These are phyloP conservation scores for Agriotes lineatus DNA, from an alignment of 2,888 invertebrate species.

Conservation along the genomic window DNA sequence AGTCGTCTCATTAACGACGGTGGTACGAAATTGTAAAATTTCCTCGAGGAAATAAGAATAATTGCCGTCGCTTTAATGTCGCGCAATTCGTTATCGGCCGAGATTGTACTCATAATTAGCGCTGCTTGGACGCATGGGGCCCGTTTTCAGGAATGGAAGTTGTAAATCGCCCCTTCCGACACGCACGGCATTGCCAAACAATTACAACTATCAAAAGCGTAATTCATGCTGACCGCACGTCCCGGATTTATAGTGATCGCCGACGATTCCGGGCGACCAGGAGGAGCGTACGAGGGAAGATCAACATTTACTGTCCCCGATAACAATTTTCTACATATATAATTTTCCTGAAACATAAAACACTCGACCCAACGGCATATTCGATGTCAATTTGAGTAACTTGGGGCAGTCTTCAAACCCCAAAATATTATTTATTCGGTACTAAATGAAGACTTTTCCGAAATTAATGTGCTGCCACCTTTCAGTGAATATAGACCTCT, in stretches of 20 bases:
- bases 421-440: too few species aligned
- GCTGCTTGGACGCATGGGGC: conserved; percentile 29
- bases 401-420: too few species aligned
- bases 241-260: conserved; percentile 55
- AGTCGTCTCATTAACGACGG: conserved; percentile 49
- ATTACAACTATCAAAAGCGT: conserved; percentile 62
- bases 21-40: conserved; percentile 49
- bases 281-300: too few species aligned
- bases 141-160: conserved; percentile 47
- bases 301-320: too few species aligned
- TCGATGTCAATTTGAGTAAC: too few species aligned
- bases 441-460: too few species aligned
- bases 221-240: conserved; percentile 61
- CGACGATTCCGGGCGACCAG: conserved; percentile 15
- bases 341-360: too few species aligned
- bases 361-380: too few species aligned
- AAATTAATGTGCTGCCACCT: too few species aligned
- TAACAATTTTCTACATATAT: too few species aligned
- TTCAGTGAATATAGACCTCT: too few species aligned
- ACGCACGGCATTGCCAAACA: conserved; percentile 60
- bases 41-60: conserved; percentile 51
- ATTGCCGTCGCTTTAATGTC: conserved; percentile 47
- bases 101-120: conserved; percentile 46
- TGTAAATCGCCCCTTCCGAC: conserved; percentile 54
- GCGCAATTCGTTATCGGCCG: conserved; percentile 47